These are phyloP conservation scores for Corythucha ciliata DNA, from an alignment of 2,888 invertebrate species.

Conservation along the genomic window DNA sequence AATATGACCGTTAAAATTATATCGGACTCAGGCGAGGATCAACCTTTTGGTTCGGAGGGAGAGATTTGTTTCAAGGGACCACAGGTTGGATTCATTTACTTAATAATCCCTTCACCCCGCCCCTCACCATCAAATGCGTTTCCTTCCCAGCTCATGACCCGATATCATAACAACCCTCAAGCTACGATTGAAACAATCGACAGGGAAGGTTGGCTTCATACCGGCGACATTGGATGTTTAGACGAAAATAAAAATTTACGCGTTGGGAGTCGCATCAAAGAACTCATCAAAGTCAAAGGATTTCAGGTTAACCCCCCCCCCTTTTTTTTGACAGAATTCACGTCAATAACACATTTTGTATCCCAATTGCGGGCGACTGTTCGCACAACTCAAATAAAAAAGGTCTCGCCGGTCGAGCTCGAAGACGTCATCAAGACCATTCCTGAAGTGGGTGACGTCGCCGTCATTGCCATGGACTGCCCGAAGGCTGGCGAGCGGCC, in stretches of 20 bases:
- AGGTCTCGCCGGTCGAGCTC: slow-evolving; percentile 28
- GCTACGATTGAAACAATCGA: slow-evolving; percentile 65
- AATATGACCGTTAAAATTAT: no score
- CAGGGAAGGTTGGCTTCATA: slow-evolving; percentile 68
- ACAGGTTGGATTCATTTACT: no score
- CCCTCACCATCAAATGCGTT: no score
- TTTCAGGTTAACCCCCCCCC: no score
- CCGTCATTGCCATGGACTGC: slow-evolving; percentile 66
- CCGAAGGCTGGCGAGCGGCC: slow-evolving; percentile 63
- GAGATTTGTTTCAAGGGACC: slow-evolving; percentile 65
- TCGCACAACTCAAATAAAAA: no score
- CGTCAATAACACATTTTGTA: no score
- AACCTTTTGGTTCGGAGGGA: no score
- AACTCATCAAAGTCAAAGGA: slow-evolving; percentile 49
- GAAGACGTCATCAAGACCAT: slow-evolving; percentile 43
- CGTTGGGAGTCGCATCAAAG: slow-evolving; percentile 45
- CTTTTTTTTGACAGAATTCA: no score
- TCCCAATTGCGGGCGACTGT: no score
- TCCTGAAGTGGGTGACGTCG: slow-evolving; percentile 62
- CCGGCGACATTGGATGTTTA: slow-evolving; percentile 67
- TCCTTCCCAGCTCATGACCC: slow-evolving; percentile 72
- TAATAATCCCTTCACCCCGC: no score
- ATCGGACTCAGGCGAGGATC: no score
- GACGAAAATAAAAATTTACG: slow-evolving; percentile 47
- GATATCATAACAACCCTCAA: slow-evolving; percentile 64